These are phyloP conservation scores for Cheilinus undulatus DNA, from an alignment of 2,113 vertebrate genomes.

Conservation along the genomic window DNA sequence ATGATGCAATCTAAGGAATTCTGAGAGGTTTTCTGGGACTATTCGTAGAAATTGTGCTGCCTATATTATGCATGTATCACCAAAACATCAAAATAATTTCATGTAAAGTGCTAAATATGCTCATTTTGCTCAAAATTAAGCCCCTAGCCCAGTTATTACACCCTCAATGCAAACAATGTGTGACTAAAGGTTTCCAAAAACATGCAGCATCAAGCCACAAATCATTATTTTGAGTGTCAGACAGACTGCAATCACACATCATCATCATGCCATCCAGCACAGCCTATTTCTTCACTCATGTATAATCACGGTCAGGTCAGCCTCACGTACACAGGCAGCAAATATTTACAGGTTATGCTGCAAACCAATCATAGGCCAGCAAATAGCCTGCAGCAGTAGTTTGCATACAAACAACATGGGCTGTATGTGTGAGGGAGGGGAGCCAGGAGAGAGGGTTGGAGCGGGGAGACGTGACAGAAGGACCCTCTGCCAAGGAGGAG, in stretches of 20 bases:
- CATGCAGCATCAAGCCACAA: background rate
- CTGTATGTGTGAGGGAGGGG: constrained; percentile 17
- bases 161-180: no score
- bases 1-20: background rate
- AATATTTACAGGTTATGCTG: constrained; percentile 16
- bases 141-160: background rate
- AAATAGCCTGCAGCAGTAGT: constrained; percentile 36
- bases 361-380: constrained; percentile 15
- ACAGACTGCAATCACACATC: constrained; percentile 1
- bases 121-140: background rate
- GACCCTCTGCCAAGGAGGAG: constrained; percentile 16
- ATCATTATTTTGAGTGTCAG: constrained; percentile 7
- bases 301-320: constrained; percentile 18
- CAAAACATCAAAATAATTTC: constrained; percentile 1
- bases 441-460: constrained; percentile 23
- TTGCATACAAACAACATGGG: constrained; percentile 45
- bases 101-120: no score
- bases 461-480: constrained; percentile 14
- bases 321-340: constrained; percentile 4
- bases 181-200: background rate
- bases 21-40: constrained; percentile 1
- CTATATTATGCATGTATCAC: background rate
- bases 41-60: background rate
- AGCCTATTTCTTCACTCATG: constrained; percentile 21
- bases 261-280: constrained; percentile 16